phyloP scores from a whole-genome alignment of 1,140 invertebrate genomes.

The Pseudachorutes palmiensis region DNA sequence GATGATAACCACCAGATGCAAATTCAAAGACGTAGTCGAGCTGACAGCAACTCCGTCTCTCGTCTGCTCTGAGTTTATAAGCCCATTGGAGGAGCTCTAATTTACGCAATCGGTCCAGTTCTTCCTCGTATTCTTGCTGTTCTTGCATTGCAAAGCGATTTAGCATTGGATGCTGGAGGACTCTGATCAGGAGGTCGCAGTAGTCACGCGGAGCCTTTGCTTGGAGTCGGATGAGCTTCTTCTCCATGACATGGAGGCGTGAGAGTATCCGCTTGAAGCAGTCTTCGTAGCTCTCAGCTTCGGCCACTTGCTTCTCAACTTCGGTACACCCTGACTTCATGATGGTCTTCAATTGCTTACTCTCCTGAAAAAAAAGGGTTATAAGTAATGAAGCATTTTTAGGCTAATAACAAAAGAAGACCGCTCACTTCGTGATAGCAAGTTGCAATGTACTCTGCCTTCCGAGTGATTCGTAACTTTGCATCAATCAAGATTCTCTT shows the following conservation, averaged over 20 bases:
- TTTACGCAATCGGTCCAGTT: neutral
- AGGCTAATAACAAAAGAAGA: neutral
- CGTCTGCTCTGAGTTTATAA: neutral
- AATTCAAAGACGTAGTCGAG: slow-evolving; percentile 1
- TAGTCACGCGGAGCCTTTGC: slow-evolving; percentile 20
- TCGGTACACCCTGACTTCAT: slow-evolving; percentile 18
- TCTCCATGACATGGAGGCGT: slow-evolving; percentile 29
- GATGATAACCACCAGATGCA: neutral
- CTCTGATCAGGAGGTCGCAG: slow-evolving; percentile 19
- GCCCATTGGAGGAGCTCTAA: neutral
- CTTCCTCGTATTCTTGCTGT: neutral
- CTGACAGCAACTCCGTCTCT: slow-evolving; percentile 1
- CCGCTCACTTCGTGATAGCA: neutral
- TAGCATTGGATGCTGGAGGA: slow-evolving; percentile 24
- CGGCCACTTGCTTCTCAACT: slow-evolving; percentile 16
- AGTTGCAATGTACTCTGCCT: slow-evolving; percentile 19
- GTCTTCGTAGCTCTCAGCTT: slow-evolving; percentile 24
- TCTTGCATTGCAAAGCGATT: slow-evolving; percentile 18
- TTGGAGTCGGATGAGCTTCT: slow-evolving; percentile 27
- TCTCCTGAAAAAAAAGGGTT: slow-evolving; percentile 20
- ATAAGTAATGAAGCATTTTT: slow-evolving; percentile 5
- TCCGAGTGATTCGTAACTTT: slow-evolving; percentile 17
- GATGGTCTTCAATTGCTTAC: slow-evolving; percentile 15
- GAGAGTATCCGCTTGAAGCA: slow-evolving; percentile 24
- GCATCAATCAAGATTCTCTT: slow-evolving; percentile 27